Percentiles rank a stretch among this genome's conserved stretches.
These are phyloP conservation scores for Datnioides undecimradiatus DNA, from an alignment of 2,113 vertebrate species.

Conservation along the genomic window DNA sequence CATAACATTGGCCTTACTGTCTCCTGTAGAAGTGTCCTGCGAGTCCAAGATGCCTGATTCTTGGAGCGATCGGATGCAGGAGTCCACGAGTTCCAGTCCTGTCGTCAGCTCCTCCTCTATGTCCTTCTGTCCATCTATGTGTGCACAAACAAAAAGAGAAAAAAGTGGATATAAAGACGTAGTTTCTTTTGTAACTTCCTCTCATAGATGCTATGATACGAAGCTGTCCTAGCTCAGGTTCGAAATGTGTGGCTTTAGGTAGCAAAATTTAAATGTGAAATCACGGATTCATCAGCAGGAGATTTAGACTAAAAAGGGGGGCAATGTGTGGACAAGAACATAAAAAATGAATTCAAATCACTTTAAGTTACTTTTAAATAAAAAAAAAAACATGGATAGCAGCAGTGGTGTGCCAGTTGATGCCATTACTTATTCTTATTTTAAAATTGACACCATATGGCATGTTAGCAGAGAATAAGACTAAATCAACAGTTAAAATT, in stretches of 20 bases:
- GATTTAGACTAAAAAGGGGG: background rate
- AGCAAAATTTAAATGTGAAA: no score
- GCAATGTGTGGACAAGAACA: background rate
- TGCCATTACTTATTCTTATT: no score
- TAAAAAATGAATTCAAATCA: background rate
- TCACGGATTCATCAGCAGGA: background rate
- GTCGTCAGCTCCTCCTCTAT: conserved; percentile 99
- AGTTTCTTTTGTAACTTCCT: background rate
- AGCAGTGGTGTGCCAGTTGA: background rate
- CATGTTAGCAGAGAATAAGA: background rate
- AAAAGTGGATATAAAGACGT: background rate
- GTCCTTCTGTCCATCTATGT: conserved; percentile 95
- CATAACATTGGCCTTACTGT: conserved; percentile 87
- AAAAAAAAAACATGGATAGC: background rate
- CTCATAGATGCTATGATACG: background rate
- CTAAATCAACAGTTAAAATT: background rate
- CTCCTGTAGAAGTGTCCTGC: conserved; percentile 91
- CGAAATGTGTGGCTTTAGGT: background rate
- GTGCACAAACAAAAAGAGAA: background rate
- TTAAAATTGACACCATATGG: background rate
- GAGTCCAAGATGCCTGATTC: conserved; percentile 98
- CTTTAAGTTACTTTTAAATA: background rate
- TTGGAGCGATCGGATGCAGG: conserved; percentile 96
- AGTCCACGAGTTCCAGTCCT: conserved; percentile 97
- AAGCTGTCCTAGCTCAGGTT: background rate